phyloP scores from a whole-genome alignment of 2,113 vertebrate genomes.

The Oryctolagus cuniculus region mOryCun1.1 NC_091450.1:21126501-21127000 shows the following conservation, averaged over 20 bases:
- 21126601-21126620: background rate
- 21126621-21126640: conserved; percentile 43
- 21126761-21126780: conserved; percentile 79
- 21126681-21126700: conserved; percentile 61
- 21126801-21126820: conserved; percentile 54
- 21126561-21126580: background rate
- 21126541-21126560: too few species aligned
- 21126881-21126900: background rate
- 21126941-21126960: too few species aligned
- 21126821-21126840: background rate
- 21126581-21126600: background rate
- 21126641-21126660: conserved; percentile 62
- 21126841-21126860: background rate
- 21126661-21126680: conserved; percentile 54
- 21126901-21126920: conserved; percentile 42
- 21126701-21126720: background rate
- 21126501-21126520: background rate
- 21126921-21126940: conserved; percentile 61
- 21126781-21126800: conserved; percentile 69
- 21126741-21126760: conserved; percentile 74
- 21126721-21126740: conserved; percentile 66
- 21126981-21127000: too few species aligned
- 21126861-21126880: background rate
- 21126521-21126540: background rate
- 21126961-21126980: too few species aligned